Evolutionary conservation across 2,113 vertebrate species (phyloP).

Genomic region (Raphicerus campestris): DNA sequence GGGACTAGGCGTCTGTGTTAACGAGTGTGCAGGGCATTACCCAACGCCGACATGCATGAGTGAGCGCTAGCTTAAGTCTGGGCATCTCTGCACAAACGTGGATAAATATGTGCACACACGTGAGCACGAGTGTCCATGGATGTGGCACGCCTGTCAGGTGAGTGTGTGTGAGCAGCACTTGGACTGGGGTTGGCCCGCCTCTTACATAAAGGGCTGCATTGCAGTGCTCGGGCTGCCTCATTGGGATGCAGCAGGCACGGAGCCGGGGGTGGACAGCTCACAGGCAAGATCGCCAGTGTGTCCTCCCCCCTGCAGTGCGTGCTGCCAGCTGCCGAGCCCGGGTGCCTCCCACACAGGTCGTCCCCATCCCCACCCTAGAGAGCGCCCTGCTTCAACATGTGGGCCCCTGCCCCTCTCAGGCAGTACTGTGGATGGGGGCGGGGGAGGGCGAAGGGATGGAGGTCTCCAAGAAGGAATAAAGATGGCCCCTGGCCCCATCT

Average conservation of each 20-base stretch:
- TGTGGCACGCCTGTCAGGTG: background rate
- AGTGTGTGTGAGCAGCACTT: accelerated
- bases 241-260: background rate
- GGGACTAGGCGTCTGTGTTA: background rate
- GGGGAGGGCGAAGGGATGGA: background rate
- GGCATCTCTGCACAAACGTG: accelerated
- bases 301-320: background rate
- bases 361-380: background rate
- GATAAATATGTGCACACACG: accelerated
- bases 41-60: background rate
- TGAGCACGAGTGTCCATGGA: accelerated
- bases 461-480: background rate
- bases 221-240: slow-evolving; percentile 29
- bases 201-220: slow-evolving; percentile 78
- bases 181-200: accelerated
- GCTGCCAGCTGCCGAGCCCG: background rate
- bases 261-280: background rate
- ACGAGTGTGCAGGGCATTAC: background rate
- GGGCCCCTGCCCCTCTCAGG: background rate
- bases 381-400: background rate
- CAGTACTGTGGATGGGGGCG: background rate
- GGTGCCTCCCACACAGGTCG: background rate
- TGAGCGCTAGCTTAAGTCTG: background rate
- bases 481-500: background rate
- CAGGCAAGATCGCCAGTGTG: background rate